A percentile compares a stretch with the other conserved stretches of the same genome.
These are phyloP conservation scores for Calidris pugnax DNA, from an alignment of 2,113 vertebrate species.

Conservation along the genomic window DNA sequence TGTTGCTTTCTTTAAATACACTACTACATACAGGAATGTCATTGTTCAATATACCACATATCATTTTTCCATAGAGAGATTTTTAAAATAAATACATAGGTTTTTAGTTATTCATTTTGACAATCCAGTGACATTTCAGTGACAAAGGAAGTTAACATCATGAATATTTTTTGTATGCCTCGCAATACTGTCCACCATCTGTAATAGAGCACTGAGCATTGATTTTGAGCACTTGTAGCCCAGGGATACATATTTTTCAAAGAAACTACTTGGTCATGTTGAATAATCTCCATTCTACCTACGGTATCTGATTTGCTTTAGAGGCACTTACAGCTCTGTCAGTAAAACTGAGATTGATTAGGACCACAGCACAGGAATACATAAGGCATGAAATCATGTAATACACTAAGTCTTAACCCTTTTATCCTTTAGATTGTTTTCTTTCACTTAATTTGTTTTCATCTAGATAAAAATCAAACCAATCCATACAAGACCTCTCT, in stretches of 20 bases:
- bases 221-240: slow-evolving; percentile 13
- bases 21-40: neutral
- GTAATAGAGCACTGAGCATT: neutral
- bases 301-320: slow-evolving; percentile 53
- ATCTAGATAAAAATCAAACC: slow-evolving; percentile 36
- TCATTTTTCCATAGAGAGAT: neutral
- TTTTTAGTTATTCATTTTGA: slow-evolving; percentile 18
- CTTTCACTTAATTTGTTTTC: slow-evolving; percentile 45
- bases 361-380: neutral
- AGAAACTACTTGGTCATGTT: neutral
- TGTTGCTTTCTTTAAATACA: neutral
- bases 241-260: slow-evolving; percentile 43
- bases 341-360: slow-evolving; percentile 52
- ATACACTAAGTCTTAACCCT: neutral
- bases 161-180: neutral
- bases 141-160: slow-evolving; percentile 31
- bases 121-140: slow-evolving; percentile 19
- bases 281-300: slow-evolving; percentile 37
- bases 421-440: neutral
- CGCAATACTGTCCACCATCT: neutral
- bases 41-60: neutral
- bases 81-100: neutral
- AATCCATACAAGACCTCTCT: slow-evolving; percentile 14
- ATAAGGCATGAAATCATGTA: neutral
- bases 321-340: slow-evolving; percentile 18